Base-by-base conservation (phyloP, 2,113 vertebrate species). In the Podarcis cretensis region DNA sequence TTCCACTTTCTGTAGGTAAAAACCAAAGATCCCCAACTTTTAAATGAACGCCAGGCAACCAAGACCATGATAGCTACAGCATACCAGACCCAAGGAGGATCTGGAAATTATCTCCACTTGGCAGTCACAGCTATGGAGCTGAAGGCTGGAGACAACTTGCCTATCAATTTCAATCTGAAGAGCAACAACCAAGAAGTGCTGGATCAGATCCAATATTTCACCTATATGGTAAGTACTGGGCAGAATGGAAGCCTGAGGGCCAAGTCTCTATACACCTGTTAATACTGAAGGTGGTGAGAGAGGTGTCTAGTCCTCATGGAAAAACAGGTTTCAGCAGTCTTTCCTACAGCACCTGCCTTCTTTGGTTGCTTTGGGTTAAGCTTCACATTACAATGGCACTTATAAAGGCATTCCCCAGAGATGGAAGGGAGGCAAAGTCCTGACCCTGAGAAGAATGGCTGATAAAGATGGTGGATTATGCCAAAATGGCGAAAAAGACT, bases 81-180 rank as follows among this genome's bases (percentile, higher is more conserved):
- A 1, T 98, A 98, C n/a, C 10, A 0, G 2, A 85, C 97, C 43
- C 91, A 94, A 9, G 54, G 0, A 0, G 0, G 0, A 0, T 94
- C 93, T 0, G 90, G 87, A 6, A 99, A 99, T 93, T 97, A 97
- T 92, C 95, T 99, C 2, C 95, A 98, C 87, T 91, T 99, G 89
- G 95, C 96, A 0, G 85, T 97, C 66, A 37, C 90, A 0, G 43
- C 83, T 0, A 1, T 5, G 0, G 94, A 95, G 81, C 87, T 87
- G 1, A 95, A 90, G 23, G 92, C 96, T 0, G 96, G 97, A 0
- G 94, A 97, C 0, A 93, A 16, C 0, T 66, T 99, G 7, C 48
- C 92, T 0, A 4, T 99, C 37, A 94, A 94, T 74, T 96, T 98
- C 87, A 93, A 90, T 82, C 71, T 97, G 89, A 95, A 94, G 14